phyloP scores from a whole-genome alignment of 2,113 vertebrate species.

The Seriola aureovittata region DNA sequence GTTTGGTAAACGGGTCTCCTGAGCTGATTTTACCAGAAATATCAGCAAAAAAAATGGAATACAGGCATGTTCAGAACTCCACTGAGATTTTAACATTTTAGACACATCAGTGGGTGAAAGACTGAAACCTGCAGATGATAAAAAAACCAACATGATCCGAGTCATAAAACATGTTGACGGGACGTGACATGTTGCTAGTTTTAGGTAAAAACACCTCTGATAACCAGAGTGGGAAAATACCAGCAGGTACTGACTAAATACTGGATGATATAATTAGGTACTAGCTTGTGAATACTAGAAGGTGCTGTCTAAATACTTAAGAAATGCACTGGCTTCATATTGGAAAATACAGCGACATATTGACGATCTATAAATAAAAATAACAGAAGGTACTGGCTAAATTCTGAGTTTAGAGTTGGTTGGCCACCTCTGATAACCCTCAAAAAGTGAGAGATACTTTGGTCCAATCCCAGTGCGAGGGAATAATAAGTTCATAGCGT shows the following conservation, averaged over 20 bases:
- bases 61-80: neutral
- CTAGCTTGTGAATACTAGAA: neutral
- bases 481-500: too few relatives aligned
- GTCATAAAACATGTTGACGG: too few relatives aligned
- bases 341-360: neutral
- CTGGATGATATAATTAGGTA: neutral
- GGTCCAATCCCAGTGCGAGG: too few relatives aligned
- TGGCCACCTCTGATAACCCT: too few relatives aligned
- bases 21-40: slow-evolving; percentile 26
- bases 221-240: slow-evolving; percentile 48
- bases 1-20: slow-evolving; percentile 66
- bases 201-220: slow-evolving; percentile 29
- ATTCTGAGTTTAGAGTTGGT: neutral
- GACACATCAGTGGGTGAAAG: too few relatives aligned
- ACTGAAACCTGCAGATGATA: too few relatives aligned
- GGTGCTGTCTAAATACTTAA: neutral
- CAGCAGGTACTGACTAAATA: neutral
- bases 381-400: neutral
- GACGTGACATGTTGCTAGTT: neutral
- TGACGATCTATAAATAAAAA: neutral
- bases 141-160: neutral
- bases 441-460: too few relatives aligned
- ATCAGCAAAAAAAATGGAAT: neutral
- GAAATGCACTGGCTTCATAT: neutral
- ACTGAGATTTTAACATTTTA: neutral